phyloP scores from a whole-genome alignment of 2,888 invertebrate genomes.

The Diabrotica balteata region DNA sequence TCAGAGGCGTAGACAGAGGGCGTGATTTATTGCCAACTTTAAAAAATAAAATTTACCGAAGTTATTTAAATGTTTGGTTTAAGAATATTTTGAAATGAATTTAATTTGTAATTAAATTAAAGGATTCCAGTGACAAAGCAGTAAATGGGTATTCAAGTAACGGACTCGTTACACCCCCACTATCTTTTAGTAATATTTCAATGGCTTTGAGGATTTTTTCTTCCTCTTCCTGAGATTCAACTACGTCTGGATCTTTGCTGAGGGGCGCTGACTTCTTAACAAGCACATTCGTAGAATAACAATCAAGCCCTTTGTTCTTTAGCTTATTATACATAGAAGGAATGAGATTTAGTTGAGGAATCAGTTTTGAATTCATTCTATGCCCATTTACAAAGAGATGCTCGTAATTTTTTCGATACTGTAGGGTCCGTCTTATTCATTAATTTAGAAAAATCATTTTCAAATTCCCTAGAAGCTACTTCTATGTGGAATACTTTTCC shows the following conservation, averaged over 20 bases:
- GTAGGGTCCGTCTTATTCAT: slow-evolving; percentile 76
- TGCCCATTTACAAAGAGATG: slow-evolving; percentile 90
- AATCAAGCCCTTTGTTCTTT: slow-evolving; percentile 78
- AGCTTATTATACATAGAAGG: slow-evolving; percentile 84
- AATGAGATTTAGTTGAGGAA: slow-evolving; percentile 85
- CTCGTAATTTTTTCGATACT: slow-evolving; percentile 80
- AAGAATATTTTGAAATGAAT: too few species aligned
- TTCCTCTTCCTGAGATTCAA: slow-evolving; percentile 81
- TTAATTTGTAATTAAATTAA: too few species aligned
- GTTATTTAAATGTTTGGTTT: too few species aligned
- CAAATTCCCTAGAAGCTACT: slow-evolving; percentile 96
- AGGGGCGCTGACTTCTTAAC: slow-evolving; percentile 59
- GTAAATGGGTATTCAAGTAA: too few species aligned
- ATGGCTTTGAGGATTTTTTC: slow-evolving; percentile 95
- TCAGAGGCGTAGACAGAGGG: too few species aligned
- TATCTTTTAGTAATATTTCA: slow-evolving; percentile 86
- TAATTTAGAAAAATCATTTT: slow-evolving; percentile 83
- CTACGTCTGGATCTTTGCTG: slow-evolving; percentile 71
- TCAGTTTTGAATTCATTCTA: slow-evolving; percentile 92
- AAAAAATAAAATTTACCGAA: too few species aligned
- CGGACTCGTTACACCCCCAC: too few species aligned
- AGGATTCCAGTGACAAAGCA: too few species aligned
- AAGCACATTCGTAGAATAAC: slow-evolving; percentile 65
- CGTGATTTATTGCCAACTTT: too few species aligned
- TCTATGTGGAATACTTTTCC: slow-evolving; percentile 91